phyloP scores from a whole-genome alignment of 2,888 invertebrate species.

The Xestobium rufovillosum region DNA sequence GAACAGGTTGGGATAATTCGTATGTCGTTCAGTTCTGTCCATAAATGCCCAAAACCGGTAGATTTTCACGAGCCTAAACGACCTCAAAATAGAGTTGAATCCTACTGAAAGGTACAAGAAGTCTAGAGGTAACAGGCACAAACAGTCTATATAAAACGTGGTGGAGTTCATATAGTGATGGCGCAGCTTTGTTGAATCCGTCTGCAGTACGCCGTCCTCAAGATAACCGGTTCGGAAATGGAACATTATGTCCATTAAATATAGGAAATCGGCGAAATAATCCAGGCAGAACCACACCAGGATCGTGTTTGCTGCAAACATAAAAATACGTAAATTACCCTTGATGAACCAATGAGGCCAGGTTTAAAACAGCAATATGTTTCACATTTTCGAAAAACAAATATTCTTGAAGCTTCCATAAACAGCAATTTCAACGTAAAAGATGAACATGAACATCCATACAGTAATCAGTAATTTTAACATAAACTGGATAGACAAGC shows the following conservation, averaged over 20 bases:
- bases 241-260: constrained; percentile 92
- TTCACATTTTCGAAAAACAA: not conserved
- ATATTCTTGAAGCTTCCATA: not conserved
- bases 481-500: no score
- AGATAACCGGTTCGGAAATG: constrained; percentile 96
- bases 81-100: constrained; percentile 90
- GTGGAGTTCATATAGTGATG: constrained; percentile 94
- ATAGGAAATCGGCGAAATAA: constrained; percentile 93
- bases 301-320: constrained; percentile 69
- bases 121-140: constrained; percentile 95
- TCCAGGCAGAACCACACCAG: constrained; percentile 96
- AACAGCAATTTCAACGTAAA: no score
- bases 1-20: constrained; percentile 97
- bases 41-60: constrained; percentile 98
- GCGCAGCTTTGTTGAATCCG: constrained; percentile 86
- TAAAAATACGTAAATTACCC: constrained; percentile 21
- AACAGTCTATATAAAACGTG: constrained; percentile 96
- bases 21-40: constrained; percentile 96
- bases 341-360: not conserved
- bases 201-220: constrained; percentile 96
- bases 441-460: no score
- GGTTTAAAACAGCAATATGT: not conserved
- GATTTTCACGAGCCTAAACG: constrained; percentile 93
- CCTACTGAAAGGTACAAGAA: constrained; percentile 95
- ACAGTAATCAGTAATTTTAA: no score